Percentiles rank a stretch among this genome's conserved stretches.
These are phyloP conservation scores for Pterophyllum scalare DNA, from an alignment of 2,113 vertebrate species.

Conservation along the genomic window DNA sequence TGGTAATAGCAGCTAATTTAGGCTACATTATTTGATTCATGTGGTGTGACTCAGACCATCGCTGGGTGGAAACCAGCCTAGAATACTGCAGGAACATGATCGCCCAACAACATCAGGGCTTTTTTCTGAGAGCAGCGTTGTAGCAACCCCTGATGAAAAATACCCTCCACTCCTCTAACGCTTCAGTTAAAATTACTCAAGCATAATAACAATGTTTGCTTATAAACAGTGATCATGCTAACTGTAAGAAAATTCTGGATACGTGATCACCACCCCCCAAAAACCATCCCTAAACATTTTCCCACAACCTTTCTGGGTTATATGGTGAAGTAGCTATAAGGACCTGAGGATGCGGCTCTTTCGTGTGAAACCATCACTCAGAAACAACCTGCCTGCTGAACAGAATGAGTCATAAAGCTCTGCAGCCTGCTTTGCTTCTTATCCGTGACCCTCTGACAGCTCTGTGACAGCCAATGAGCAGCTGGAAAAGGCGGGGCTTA, in stretches of 20 bases:
- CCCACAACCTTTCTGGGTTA: not conserved
- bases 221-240: not conserved
- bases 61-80: not conserved
- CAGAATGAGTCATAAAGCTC: slow-evolving; percentile 64
- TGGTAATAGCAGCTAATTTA: not conserved
- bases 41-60: not conserved
- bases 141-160: not conserved
- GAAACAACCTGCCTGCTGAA: slow-evolving; percentile 30
- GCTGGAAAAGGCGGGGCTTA: slow-evolving; percentile 22
- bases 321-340: not conserved
- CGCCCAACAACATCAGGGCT: not conserved
- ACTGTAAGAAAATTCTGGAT: not conserved
- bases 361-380: not conserved
- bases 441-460: slow-evolving; percentile 29
- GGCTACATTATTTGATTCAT: not conserved
- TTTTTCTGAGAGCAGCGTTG: no score
- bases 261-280: not conserved
- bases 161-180: not conserved
- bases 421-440: slow-evolving; percentile 53
- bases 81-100: not conserved
- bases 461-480: slow-evolving; percentile 47
- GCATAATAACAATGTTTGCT: not conserved
- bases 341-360: not conserved
- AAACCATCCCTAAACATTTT: not conserved
- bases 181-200: not conserved